Percentiles rank a stretch among this genome's conserved stretches.
These are phyloP conservation scores for Echinops telfairi DNA, from an alignment of 2,113 vertebrate genomes.

Conservation along the genomic window DNA sequence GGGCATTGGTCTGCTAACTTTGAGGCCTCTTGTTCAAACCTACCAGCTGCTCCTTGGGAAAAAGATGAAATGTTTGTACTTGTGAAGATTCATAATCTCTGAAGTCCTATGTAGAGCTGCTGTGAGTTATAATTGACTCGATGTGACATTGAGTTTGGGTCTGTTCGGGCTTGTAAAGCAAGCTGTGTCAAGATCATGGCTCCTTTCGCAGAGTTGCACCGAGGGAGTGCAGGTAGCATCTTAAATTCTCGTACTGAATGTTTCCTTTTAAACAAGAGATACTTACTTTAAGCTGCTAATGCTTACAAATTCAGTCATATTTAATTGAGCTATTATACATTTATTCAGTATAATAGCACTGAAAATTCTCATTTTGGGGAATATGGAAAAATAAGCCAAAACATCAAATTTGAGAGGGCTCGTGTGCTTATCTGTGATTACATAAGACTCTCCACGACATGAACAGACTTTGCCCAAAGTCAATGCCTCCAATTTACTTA, in stretches of 20 bases:
- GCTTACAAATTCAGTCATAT: background rate
- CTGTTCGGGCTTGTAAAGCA: too few relatives aligned
- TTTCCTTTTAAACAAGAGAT: background rate
- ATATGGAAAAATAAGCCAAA: background rate
- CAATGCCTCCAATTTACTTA: background rate
- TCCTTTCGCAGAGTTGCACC: background rate
- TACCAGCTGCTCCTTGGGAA: too few relatives aligned
- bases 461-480: background rate
- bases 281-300: background rate
- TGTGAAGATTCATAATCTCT: too few relatives aligned
- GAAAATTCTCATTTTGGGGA: conserved; percentile 1
- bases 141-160: too few relatives aligned
- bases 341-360: background rate
- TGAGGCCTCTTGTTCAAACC: too few relatives aligned
- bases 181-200: background rate
- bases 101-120: too few relatives aligned
- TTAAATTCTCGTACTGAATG: background rate
- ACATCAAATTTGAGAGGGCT: background rate
- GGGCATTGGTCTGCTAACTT: too few relatives aligned
- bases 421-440: background rate
- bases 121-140: too few relatives aligned
- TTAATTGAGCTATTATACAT: background rate
- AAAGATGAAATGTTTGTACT: too few relatives aligned
- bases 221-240: background rate
- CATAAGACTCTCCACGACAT: background rate